These are phyloP conservation scores for Pelusios castaneus DNA, from an alignment of 2,113 vertebrate species.

Conservation along the genomic window DNA sequence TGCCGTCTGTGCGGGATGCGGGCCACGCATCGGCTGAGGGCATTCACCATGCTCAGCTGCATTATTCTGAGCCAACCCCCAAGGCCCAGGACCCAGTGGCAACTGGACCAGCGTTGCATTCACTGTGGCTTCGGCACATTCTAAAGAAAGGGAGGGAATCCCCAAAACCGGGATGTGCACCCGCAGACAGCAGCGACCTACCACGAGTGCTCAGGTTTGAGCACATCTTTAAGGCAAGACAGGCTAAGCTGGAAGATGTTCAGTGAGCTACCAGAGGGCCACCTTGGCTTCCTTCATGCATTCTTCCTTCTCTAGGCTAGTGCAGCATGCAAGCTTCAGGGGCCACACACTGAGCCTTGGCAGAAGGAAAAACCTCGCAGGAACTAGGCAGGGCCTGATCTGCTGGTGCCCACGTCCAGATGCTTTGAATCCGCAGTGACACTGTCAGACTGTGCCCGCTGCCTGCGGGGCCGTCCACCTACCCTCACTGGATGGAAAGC, in stretches of 20 bases:
- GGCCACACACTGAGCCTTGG: not conserved
- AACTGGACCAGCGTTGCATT: rapidly evolving
- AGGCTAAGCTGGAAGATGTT: not conserved
- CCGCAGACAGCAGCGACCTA: rapidly evolving
- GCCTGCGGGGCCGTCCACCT: not conserved
- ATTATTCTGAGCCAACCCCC: not conserved
- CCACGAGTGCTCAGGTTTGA: not conserved
- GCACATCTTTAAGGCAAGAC: slow-evolving; percentile 2
- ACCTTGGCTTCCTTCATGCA: not conserved
- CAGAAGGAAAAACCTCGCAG: not conserved
- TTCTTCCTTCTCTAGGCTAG: not conserved
- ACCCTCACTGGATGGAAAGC: not conserved
- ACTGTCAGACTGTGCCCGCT: too few species aligned
- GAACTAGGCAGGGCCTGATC: not conserved
- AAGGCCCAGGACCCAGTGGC: rapidly evolving
- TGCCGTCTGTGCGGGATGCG: slow-evolving; percentile 6
- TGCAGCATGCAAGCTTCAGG: not conserved
- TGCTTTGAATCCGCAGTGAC: not conserved
- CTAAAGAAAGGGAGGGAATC: slow-evolving; percentile 8
- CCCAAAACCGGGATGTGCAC: not conserved
- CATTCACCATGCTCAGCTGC: too few species aligned
- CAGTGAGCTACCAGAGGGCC: not conserved
- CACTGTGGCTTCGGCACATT: rapidly evolving
- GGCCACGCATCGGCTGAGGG: not conserved
- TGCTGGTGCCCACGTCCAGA: not conserved